Evolutionary conservation across 2,797 vertebrate species (phyloP).

Genomic region (Hyperoplus immaculatus): DNA sequence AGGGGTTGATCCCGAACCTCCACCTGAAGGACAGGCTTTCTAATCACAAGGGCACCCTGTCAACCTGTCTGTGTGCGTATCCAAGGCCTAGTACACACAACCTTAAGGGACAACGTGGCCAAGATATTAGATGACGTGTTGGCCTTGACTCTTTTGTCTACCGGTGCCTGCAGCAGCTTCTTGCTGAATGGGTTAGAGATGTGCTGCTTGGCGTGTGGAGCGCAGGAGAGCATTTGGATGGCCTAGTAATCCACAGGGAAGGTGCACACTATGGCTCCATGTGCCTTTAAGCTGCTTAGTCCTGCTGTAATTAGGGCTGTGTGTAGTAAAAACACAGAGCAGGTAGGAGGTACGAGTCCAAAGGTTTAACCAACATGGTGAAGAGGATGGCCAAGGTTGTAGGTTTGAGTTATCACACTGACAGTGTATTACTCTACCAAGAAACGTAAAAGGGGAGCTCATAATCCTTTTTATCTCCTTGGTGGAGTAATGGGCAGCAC

Average conservation of each 20-base stretch:
- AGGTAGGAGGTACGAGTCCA: constrained; percentile 44
- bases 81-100: background rate
- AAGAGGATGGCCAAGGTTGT: constrained; percentile 10
- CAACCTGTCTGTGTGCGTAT: constrained; percentile 36
- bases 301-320: constrained; percentile 78
- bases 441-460: constrained; percentile 16
- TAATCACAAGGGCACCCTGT: constrained; percentile 50
- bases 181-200: constrained; percentile 58
- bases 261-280: constrained; percentile 79
- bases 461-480: constrained; percentile 35
- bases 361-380: constrained; percentile 37
- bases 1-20: constrained; percentile 36
- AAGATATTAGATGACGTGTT: constrained; percentile 39
- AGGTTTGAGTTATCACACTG: constrained; percentile 21
- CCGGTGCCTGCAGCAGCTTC: constrained; percentile 28
- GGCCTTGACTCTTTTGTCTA: constrained; percentile 46
- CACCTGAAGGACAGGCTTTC: constrained; percentile 41
- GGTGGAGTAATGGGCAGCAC: constrained; percentile 16
- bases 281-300: constrained; percentile 83
- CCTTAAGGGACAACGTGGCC: constrained; percentile 41
- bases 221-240: constrained; percentile 42
- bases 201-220: constrained; percentile 49
- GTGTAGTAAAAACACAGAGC: constrained; percentile 80
- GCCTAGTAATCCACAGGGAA: constrained; percentile 79
- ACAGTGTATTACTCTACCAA: constrained; percentile 11